Base-by-base conservation (phyloP, 92 coral and sea anemone genomes). In the Porites lobata region DNA sequence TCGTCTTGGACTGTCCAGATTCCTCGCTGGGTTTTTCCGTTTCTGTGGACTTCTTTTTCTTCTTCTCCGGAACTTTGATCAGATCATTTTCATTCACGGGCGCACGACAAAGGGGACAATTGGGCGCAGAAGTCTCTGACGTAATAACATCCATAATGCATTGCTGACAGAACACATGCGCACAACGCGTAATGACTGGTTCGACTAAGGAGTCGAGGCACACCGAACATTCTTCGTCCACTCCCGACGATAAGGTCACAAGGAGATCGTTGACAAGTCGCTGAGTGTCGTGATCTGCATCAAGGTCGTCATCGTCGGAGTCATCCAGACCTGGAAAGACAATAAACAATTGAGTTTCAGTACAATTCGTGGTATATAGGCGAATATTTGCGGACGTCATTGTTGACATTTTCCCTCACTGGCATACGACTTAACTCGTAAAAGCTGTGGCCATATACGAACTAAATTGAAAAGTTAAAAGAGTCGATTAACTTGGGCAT, bases 101-200 rank as follows among this genome's bases (percentile, higher is more conserved):
- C 12, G 96, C 96, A 52, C 98, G 90, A 65, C 98, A 95, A 85
- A 95, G 67, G 2, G 98, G 98, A 51, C 98, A 95, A 78, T 26
- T 87, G 10, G 98, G 94, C 9, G 92, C 92, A 73, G 91, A 78
- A 15, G 58, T 82, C 14, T 91, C 94, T 12, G 94, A 75, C 78
- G 90, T 65, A 53, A 95, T 76, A 73, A 95, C 96, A 73, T 95
- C 98, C 81, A 73, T 86, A 83, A 95, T 93, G 77, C 98, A 95
- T 6, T 76, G 92, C 62, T 84, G 85, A 19, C 98, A 95, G 74
- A 95, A 95, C 21, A 92, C 98, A 83, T 95, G 98, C 47, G 93
- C 98, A 91, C 98, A 95, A 17, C 93, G 94, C 4, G 98, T 95
- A 77, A 95, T 93, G 70, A 91, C 96, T 0, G 98, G 96, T 6